phyloP scores from a whole-genome alignment of 1,140 invertebrate genomes.

The Macrotrachela quadricornifera region DNA sequence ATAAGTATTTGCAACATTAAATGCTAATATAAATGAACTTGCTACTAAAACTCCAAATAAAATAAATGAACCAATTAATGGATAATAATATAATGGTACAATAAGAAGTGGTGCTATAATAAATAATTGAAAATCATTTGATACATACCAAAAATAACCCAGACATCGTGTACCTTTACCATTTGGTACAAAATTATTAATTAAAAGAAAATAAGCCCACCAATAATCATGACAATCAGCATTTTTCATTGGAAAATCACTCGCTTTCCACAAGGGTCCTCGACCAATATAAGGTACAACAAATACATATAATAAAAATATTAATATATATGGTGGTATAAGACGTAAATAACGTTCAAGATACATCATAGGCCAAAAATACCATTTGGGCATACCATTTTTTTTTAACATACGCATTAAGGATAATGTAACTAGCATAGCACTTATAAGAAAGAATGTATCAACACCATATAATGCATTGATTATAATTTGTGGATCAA shows the following conservation, averaged over 20 bases:
- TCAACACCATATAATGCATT: constrained; percentile 8
- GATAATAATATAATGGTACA: constrained; percentile 13
- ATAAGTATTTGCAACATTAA: constrained; percentile 7
- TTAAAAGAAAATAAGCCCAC: constrained; percentile 61
- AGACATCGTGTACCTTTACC: constrained; percentile 36
- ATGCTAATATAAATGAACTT: constrained; percentile 4
- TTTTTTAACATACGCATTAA: too few species aligned
- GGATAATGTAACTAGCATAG: too few species aligned
- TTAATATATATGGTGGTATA: constrained; percentile 2
- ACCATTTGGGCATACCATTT: too few species aligned
- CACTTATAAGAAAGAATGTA: constrained; percentile 2
- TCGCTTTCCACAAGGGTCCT: constrained; percentile 6
- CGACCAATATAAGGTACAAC: constrained; percentile 2
- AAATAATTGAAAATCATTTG: constrained; percentile 55
- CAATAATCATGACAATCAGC: constrained; percentile 43
- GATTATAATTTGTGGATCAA: constrained; percentile 6
- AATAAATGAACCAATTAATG: not conserved
- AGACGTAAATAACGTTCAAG: not conserved
- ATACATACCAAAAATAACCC: constrained; percentile 50
- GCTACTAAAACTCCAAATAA: not conserved
- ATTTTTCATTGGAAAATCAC: constrained; percentile 4
- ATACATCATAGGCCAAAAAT: too few species aligned
- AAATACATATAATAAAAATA: not conserved
- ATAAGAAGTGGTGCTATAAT: constrained; percentile 41
- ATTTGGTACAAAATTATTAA: constrained; percentile 56